phyloP scores from a whole-genome alignment of 2,113 vertebrate species.

The Maccullochella peelii region DNA sequence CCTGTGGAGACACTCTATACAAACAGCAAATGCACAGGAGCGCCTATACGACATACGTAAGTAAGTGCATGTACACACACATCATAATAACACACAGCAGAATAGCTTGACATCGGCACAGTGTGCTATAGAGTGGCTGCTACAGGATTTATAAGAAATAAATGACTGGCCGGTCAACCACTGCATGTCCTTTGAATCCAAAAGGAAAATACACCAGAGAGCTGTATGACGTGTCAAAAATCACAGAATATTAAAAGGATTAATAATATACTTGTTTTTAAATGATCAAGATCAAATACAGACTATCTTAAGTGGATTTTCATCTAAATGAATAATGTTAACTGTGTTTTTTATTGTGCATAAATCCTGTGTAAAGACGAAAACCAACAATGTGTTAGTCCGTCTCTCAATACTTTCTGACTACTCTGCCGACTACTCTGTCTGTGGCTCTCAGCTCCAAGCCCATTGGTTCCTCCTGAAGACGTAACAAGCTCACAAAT shows the following conservation, averaged over 20 bases:
- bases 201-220: background rate
- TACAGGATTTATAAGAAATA: background rate
- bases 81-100: background rate
- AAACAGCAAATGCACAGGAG: background rate
- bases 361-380: background rate
- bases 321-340: too few relatives aligned
- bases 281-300: too few relatives aligned
- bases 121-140: background rate
- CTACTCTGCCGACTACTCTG: background rate
- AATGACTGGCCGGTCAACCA: background rate
- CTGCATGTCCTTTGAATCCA: background rate
- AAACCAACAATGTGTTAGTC: background rate
- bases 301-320: background rate
- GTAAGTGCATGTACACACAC: background rate
- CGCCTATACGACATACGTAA: too few relatives aligned
- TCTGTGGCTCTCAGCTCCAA: background rate
- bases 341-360: background rate
- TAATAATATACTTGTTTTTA: background rate
- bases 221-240: background rate
- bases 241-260: background rate
- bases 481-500: too few relatives aligned
- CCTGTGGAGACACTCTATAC: background rate
- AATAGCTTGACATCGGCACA: background rate
- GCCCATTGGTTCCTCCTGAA: too few relatives aligned
- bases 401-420: too few relatives aligned